A percentile compares a stretch with the other conserved stretches of the same genome.
Conservation (phyloP, 2,113 vertebrate genomes). For the Neotoma lepida region DNA sequence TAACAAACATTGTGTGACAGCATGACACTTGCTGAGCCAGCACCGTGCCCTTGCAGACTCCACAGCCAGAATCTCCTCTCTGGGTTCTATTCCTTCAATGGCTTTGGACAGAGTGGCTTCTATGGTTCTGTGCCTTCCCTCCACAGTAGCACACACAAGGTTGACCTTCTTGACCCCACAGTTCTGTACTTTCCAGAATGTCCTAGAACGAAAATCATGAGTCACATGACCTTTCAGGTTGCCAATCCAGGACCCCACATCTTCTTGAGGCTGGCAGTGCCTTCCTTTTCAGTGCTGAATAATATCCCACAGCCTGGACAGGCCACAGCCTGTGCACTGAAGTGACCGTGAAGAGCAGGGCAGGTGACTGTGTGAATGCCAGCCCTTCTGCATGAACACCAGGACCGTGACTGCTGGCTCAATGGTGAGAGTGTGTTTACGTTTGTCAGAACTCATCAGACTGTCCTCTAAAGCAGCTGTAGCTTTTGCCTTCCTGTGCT, state of each 20-base stretch:
- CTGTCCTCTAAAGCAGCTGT: neutral
- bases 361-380: neutral
- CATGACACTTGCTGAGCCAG: neutral
- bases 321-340: neutral
- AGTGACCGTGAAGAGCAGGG: neutral
- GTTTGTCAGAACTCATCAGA: too few relatives aligned
- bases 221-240: fast-evolving
- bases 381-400: neutral
- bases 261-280: neutral
- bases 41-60: neutral
- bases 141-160: too few relatives aligned
- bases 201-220: fast-evolving
- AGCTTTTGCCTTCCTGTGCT: neutral
- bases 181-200: neutral
- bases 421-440: fast-evolving
- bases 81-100: neutral
- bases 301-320: neutral
- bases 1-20: neutral
- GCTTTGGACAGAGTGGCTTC: neutral
- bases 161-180: too few relatives aligned
- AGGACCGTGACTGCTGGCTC: fast-evolving
- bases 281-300: neutral
- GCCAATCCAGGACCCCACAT: fast-evolving
- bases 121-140: too few relatives aligned
- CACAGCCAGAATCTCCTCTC: neutral